A percentile compares a stretch with the other conserved stretches of the same genome.
These are phyloP conservation scores for Polydesmus complanatus DNA, from an alignment of 2,888 invertebrate genomes.

Conservation along the genomic window DNA sequence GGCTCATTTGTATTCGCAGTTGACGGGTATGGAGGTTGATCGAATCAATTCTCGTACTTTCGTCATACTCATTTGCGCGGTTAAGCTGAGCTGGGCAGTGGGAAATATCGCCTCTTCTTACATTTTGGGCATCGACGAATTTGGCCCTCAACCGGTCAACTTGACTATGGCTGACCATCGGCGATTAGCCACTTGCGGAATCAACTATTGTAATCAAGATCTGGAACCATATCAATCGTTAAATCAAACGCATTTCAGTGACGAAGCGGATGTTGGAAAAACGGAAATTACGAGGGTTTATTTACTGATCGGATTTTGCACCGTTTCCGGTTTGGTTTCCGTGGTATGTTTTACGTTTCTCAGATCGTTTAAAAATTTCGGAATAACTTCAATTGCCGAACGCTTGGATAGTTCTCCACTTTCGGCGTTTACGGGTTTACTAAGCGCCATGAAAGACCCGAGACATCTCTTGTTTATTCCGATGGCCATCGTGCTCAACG, in stretches of 20 bases:
- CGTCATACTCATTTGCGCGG: neutral
- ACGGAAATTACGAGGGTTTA: neutral
- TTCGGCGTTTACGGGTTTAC: neutral
- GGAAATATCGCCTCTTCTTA: neutral
- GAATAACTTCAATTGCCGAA: neutral
- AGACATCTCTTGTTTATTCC: neutral
- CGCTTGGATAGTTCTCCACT: neutral
- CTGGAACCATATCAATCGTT: too few relatives aligned
- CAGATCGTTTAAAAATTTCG: neutral
- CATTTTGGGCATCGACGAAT: neutral
- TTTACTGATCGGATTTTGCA: neutral
- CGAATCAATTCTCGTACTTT: neutral
- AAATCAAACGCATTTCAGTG: neutral
- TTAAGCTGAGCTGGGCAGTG: neutral
- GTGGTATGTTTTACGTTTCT: neutral
- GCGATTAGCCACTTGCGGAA: conserved; percentile 1
- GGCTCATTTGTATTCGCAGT: neutral
- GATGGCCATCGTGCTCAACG: neutral
- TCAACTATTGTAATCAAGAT: conserved; percentile 1
- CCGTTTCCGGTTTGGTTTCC: neutral
- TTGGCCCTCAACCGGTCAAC: neutral
- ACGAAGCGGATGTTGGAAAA: neutral
- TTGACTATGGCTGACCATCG: too few relatives aligned
- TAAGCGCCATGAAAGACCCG: neutral
- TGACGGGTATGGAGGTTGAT: neutral